Evolutionary conservation across 2,113 vertebrate species (phyloP), one percentile per base, ranked within the genome.

Genomic region (Epinephelus moara): DNA sequence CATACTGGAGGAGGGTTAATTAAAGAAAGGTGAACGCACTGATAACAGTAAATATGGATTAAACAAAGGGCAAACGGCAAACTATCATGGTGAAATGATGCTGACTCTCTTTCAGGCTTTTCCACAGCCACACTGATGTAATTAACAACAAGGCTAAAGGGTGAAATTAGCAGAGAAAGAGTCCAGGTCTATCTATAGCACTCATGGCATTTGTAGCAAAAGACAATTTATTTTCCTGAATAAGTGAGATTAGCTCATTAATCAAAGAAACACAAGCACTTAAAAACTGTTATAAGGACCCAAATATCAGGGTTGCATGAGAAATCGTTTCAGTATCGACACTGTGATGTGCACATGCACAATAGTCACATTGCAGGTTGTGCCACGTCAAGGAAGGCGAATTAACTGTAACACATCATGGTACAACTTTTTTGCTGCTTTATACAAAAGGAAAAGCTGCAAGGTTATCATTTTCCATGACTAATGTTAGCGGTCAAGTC

Each of bases 21-120:
- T 78, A 61, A 72, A 76, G 18, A 64, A 75, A 50, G 49, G 73
- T 62, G 75, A 57, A 56, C 0, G 1, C 37, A n/a, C 25, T 33
- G 79, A 70, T 80, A 74, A 69, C 25, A 64, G 27, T 50, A 52
- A 81, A 45, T 52, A 72, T 66, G 45, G 19, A 71, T 45, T 71
- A 53, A 67, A 72, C 45, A 42, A 61, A 59, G 25, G 18, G 21
- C 13, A 70, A 71, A 85, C 9, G 13, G 18, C 25, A 75, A 74
- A 61, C 25, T 70, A 75, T 40, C 47, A 86, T 55, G 25, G 42
- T 30, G 14, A 72, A 79, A 21, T 50, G n/a, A 42, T 25, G 33
- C 14, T 6, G 50, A 82, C 30, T 25, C 53, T 56, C n/a, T 74
- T 61, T 40, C 19, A 53, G 17, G 14, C 27, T 40, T 30, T 56